Evolutionary conservation across 2,888 invertebrate species (phyloP).

Genomic region (Cataglyphis albicans): DNA sequence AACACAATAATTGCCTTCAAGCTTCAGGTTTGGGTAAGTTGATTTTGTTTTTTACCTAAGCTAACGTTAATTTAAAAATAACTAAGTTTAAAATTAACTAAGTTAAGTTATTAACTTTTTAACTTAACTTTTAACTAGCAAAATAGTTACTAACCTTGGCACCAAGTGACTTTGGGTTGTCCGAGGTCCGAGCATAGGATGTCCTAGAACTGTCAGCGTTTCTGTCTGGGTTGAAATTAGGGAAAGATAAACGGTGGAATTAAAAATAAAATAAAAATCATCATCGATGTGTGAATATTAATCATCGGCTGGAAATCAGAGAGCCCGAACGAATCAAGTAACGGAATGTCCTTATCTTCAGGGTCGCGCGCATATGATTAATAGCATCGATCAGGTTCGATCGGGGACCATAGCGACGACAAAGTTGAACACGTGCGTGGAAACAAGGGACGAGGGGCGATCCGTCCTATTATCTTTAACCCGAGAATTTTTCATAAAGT

Average conservation of each 20-base stretch:
- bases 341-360: not conserved
- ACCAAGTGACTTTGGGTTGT: not conserved
- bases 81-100: too few relatives aligned
- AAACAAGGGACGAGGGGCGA: slow-evolving; percentile 52
- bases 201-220: not conserved
- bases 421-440: slow-evolving; percentile 29
- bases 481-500: slow-evolving; percentile 58
- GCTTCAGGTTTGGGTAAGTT: too few relatives aligned
- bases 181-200: not conserved
- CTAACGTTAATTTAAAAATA: too few relatives aligned
- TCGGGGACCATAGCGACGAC: not conserved
- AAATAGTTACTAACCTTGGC: too few relatives aligned
- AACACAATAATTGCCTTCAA: too few relatives aligned
- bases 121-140: too few relatives aligned
- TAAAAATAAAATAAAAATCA: not conserved
- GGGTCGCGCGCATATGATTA: not conserved
- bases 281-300: not conserved
- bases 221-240: not conserved
- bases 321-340: not conserved
- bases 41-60: too few relatives aligned
- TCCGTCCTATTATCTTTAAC: slow-evolving; percentile 55
- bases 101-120: too few relatives aligned
- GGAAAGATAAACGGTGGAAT: not conserved
- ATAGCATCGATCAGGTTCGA: not conserved
- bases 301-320: slow-evolving; percentile 1